phyloP scores from a whole-genome alignment of 2,888 invertebrate genomes.

The Lysandra bellargus region DNA sequence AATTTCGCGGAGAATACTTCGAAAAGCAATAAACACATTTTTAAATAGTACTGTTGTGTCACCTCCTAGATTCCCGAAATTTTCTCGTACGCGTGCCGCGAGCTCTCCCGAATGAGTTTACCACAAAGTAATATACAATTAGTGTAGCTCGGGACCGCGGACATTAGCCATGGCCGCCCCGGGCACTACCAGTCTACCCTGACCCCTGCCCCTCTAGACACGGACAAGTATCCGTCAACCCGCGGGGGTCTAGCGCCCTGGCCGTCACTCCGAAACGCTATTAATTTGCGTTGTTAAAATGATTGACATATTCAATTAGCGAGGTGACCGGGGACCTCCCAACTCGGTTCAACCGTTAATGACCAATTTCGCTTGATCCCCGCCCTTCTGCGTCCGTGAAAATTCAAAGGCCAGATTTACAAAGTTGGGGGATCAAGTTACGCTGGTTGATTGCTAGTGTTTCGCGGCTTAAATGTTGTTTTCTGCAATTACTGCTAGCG shows the following conservation, averaged over 20 bases:
- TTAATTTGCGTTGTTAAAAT: constrained; percentile 86
- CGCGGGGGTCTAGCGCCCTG: constrained; percentile 53
- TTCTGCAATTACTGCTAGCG: constrained; percentile 76
- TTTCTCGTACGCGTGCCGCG: constrained; percentile 49
- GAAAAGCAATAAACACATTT: too few species aligned
- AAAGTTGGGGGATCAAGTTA: constrained; percentile 43
- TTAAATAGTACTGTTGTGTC: too few species aligned
- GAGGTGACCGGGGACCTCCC: constrained; percentile 82
- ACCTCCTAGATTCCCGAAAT: too few species aligned
- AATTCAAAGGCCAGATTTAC: neutral
- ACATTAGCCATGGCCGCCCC: constrained; percentile 66
- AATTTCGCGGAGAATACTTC: too few species aligned
- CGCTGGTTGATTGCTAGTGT: constrained; percentile 54
- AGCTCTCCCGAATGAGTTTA: constrained; percentile 66
- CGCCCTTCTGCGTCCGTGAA: constrained; percentile 28
- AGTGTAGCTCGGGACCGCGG: constrained; percentile 65
- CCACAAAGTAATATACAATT: constrained; percentile 70
- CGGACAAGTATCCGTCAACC: constrained; percentile 37
- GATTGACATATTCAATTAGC: constrained; percentile 91
- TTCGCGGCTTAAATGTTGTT: constrained; percentile 72
- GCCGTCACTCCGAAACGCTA: constrained; percentile 66
- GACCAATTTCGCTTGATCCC: constrained; percentile 52
- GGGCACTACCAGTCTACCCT: constrained; percentile 54
- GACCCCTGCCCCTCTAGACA: constrained; percentile 36
- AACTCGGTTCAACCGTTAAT: constrained; percentile 66